Evolutionary conservation across 2,113 vertebrate genomes (phyloP).

Genomic region (Mugil cephalus): DNA sequence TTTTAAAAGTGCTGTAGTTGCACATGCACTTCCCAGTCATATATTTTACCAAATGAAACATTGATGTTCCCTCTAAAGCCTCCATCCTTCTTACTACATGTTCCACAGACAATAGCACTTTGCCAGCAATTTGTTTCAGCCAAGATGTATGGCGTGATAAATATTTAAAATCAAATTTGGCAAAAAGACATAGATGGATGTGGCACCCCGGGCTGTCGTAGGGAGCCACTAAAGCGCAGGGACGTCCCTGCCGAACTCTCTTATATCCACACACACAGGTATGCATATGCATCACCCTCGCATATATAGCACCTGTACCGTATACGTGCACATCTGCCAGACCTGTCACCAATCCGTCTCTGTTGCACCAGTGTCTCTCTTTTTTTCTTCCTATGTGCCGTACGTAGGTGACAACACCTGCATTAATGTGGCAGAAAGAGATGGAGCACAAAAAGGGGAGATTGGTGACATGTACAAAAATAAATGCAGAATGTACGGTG

Average conservation of each 20-base stretch:
- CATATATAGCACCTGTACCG: constrained; percentile 31
- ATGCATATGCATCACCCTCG: constrained; percentile 18
- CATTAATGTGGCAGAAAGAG: neutral
- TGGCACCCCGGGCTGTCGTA: constrained; percentile 84
- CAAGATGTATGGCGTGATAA: constrained; percentile 99
- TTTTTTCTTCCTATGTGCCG: constrained; percentile 57
- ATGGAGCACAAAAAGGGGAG: neutral
- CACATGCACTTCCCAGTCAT: constrained; percentile 85
- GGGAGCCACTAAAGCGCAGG: constrained; percentile 76
- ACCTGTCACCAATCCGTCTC: neutral
- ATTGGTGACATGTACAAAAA: neutral
- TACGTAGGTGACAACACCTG: constrained; percentile 67
- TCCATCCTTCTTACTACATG: constrained; percentile 95
- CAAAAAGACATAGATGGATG: constrained; percentile 99
- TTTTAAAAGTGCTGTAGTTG: constrained; percentile 84
- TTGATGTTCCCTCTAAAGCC: constrained; percentile 97
- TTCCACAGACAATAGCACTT: constrained; percentile 98
- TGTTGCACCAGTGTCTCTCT: neutral
- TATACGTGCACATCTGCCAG: constrained; percentile 17
- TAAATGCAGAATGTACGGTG: neutral
- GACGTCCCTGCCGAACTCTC: constrained; percentile 58
- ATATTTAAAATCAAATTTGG: constrained; percentile 99
- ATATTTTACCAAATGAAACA: constrained; percentile 99
- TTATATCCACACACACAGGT: constrained; percentile 15
- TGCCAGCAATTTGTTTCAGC: constrained; percentile 96